These are phyloP conservation scores for Trichosurus vulpecula DNA, from an alignment of 2,797 vertebrate genomes.

Conservation along the genomic window DNA sequence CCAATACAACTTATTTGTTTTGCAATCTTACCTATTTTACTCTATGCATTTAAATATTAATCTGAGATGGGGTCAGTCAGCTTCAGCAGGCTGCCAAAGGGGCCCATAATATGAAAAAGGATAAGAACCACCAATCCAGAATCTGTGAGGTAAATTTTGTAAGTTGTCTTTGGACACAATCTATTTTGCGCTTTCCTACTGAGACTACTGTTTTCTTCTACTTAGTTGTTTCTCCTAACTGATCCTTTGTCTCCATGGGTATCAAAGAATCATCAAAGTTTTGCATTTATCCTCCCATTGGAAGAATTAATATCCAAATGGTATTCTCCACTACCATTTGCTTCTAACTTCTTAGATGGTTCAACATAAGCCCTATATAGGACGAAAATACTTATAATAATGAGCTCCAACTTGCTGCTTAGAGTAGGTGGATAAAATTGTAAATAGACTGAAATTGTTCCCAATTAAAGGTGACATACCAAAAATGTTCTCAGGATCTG, in stretches of 20 bases:
- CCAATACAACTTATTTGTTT: background rate
- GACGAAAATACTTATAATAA: background rate
- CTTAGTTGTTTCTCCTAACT: background rate
- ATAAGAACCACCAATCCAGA: background rate
- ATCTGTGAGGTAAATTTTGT: background rate
- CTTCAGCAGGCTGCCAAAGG: background rate
- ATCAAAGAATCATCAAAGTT: background rate
- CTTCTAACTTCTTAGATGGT: background rate
- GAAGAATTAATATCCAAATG: background rate
- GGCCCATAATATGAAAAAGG: background rate
- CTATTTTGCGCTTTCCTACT: background rate
- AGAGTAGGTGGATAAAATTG: background rate
- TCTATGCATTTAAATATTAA: background rate
- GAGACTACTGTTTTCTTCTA: background rate
- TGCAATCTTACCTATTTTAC: background rate
- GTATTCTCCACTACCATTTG: background rate
- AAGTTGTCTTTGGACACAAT: background rate
- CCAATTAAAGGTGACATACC: background rate
- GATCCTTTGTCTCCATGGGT: background rate
- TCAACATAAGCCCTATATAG: background rate
- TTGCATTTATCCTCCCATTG: background rate
- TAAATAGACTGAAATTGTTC: background rate
- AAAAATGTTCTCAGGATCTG: background rate
- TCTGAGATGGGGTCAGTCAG: background rate
- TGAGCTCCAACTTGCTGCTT: background rate